Evolutionary conservation across 2,888 invertebrate genomes (phyloP), one percentile per base, ranked within the genome.

Genomic region (Drosophila helvetica): DNA sequence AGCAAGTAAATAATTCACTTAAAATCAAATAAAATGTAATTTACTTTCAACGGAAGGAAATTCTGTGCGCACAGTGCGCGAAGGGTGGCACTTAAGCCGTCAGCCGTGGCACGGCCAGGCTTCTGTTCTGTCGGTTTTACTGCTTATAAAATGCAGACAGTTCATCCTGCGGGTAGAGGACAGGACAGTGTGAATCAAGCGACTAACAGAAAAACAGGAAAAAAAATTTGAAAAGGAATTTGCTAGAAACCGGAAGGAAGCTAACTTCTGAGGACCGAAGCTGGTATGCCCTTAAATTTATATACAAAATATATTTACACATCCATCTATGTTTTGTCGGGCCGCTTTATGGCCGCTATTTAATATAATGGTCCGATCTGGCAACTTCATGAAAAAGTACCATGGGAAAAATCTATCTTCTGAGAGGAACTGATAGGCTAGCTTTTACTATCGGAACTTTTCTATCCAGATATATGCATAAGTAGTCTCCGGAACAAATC

Each of bases 11-110:
- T 83, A 85, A 83, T 83, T 79, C 75, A 79, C 78, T 85, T 86
- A 86, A 83, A 83, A 79, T 80, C 83, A 83, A 86, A 86, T 79
- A 76, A 79, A 73, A 83, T 86, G 66, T 77, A 78, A 79, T 86
- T 83, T 79, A 73, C 73, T 83, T 80, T 79, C 67, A 81, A 85
- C 81, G 72, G 38, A 38, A 38, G 38, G n/a, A 38, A 38, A 38
- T 6, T 38, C 38, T 38, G 38, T 77, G 74, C 74, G 69, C 71
- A 72, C 70, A 74, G 69, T 50, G 30, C 30, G n/a, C 50, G 18
- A 43, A 27, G 46, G 50, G 22, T 57, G 73, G 59, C 64, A 67
- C 73, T 73, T 75, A 42, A 75, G 59, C 50, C 60, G 56, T 56
- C 50, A 45, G 43, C 22, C 50, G 46, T 18, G 42, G 45, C 33